A percentile compares a stretch with the other conserved stretches of the same genome.
Conservation (phyloP, 1,140 invertebrate species). For the Psilanteris sp. region DNA sequence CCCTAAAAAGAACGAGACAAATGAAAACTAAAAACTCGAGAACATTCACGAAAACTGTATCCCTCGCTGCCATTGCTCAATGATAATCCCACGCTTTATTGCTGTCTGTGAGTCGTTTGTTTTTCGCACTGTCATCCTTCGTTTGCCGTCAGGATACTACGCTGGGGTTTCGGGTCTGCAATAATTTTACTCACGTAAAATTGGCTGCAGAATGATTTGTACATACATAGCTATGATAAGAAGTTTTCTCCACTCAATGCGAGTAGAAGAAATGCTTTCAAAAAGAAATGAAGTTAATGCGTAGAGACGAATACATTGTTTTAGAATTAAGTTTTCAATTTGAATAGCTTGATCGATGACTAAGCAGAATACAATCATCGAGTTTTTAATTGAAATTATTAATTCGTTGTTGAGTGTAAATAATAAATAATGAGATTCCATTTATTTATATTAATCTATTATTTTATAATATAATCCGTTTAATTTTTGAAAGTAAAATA, state of each 20-base stretch:
- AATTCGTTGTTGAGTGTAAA: conserved; percentile 3
- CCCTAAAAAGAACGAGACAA: conserved; percentile 15
- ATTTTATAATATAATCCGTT: too few relatives aligned
- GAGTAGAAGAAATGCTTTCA: neutral
- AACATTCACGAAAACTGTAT: conserved; percentile 23
- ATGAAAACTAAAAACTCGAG: conserved; percentile 20
- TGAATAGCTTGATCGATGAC: too few relatives aligned
- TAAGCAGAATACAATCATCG: too few relatives aligned
- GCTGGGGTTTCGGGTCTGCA: neutral
- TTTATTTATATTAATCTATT: too few relatives aligned
- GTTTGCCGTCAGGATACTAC: conserved; percentile 24
- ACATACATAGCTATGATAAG: too few relatives aligned
- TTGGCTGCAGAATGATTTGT: neutral
- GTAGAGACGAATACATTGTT: too few relatives aligned
- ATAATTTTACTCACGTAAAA: conserved; percentile 12
- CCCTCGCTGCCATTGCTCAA: conserved; percentile 57
- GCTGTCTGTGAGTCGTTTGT: conserved; percentile 49
- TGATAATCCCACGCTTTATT: conserved; percentile 42
- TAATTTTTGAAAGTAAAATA: too few relatives aligned
- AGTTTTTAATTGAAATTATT: conserved; percentile 1
- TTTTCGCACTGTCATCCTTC: conserved; percentile 16
- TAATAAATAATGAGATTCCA: too few relatives aligned
- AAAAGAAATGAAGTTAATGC: too few relatives aligned
- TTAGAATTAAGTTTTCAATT: too few relatives aligned
- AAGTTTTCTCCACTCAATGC: neutral